These are phyloP conservation scores for Climacteris rufus DNA, from an alignment of 2,113 vertebrate genomes.

Conservation along the genomic window DNA sequence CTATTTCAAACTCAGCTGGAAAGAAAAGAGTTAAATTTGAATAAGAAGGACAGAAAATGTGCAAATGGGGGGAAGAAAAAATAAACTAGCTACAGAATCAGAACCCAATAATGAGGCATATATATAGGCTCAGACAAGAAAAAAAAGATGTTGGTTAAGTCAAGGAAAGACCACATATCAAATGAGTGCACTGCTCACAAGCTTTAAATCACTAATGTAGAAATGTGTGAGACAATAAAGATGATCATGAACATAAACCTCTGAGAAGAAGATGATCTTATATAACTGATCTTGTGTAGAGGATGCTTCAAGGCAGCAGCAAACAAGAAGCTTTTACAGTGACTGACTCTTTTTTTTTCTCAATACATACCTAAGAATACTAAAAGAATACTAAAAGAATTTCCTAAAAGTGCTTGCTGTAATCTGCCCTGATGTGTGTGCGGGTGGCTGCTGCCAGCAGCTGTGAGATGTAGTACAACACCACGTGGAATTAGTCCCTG, in stretches of 20 bases:
- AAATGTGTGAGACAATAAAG: neutral
- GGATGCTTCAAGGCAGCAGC: neutral
- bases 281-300: neutral
- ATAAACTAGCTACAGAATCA: neutral
- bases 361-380: fast-evolving
- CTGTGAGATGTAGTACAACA: neutral
- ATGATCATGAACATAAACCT: neutral
- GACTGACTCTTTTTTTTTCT: neutral
- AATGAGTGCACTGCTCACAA: neutral
- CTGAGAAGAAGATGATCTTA: neutral
- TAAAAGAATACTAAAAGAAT: too few species aligned
- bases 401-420: neutral
- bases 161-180: neutral
- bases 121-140: neutral
- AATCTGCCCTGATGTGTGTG: neutral
- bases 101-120: neutral
- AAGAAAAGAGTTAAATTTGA: neutral
- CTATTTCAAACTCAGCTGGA: neutral
- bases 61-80: neutral
- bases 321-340: neutral
- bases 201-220: neutral
- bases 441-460: neutral
- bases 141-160: neutral
- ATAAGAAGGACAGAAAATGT: neutral
- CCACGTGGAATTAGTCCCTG: too few species aligned